These are phyloP conservation scores for Agrotis puta DNA, from an alignment of 2,888 invertebrate species.

Conservation along the genomic window DNA sequence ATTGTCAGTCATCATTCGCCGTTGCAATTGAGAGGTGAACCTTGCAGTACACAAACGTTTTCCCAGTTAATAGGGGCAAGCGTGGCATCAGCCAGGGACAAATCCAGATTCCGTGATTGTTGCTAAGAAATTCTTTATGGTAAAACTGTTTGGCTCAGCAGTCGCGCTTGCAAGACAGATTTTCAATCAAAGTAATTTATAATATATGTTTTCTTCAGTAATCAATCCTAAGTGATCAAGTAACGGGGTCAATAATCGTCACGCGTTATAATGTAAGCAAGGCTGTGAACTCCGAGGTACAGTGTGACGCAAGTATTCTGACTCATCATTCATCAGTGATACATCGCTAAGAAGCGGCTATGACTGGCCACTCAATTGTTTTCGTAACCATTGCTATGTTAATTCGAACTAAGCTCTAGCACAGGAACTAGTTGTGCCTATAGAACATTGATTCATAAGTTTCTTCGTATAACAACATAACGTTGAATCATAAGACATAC, in stretches of 20 bases:
- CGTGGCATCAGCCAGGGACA: too few relatives aligned
- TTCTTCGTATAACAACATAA: conserved; percentile 24
- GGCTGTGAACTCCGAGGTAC: conserved; percentile 69
- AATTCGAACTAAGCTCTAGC: conserved; percentile 65
- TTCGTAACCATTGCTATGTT: conserved; percentile 65
- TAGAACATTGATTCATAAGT: conserved; percentile 36
- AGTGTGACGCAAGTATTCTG: conserved; percentile 79
- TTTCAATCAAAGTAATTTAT: conserved; percentile 35
- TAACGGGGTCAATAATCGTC: conserved; percentile 77
- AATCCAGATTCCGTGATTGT: too few relatives aligned
- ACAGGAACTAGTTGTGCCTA: conserved; percentile 17
- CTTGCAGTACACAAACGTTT: too few relatives aligned
- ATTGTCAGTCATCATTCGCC: conserved; percentile 24
- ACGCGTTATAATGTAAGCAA: conserved; percentile 68
- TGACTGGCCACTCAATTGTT: conserved; percentile 76
- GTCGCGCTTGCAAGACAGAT: background rate
- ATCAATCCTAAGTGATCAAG: conserved; percentile 55
- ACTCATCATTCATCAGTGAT: conserved; percentile 80
- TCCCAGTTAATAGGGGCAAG: too few relatives aligned
- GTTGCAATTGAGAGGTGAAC: too few relatives aligned
- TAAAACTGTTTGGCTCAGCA: too few relatives aligned
- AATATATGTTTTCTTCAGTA: conserved; percentile 42
- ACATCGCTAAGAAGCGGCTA: conserved; percentile 72
- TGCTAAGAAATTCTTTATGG: too few relatives aligned
- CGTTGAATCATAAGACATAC: conserved; percentile 35